These are phyloP conservation scores for Phalacrocorax pelagicus DNA, from an alignment of 2,113 vertebrate genomes.

Conservation along the genomic window DNA sequence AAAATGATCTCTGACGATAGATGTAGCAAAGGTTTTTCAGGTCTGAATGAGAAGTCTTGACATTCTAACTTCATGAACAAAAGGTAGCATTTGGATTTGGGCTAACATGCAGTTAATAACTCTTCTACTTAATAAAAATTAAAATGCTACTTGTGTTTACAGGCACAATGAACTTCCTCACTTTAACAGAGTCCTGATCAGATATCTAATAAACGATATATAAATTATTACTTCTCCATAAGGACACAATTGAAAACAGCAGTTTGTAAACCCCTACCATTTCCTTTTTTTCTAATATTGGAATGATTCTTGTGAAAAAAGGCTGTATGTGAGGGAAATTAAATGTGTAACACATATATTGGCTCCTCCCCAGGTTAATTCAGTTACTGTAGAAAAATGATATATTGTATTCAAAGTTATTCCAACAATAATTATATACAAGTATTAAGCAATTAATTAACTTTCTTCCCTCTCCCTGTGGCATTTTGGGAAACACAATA, in stretches of 20 bases:
- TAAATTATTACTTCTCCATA: neutral
- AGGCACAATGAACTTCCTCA: neutral
- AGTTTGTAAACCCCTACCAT: neutral
- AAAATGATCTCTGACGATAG: neutral
- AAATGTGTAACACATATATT: neutral
- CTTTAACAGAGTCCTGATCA: neutral
- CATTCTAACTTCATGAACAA: neutral
- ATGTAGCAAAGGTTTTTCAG: neutral
- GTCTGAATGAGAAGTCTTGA: neutral
- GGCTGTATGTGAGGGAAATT: neutral
- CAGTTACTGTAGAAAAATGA: neutral
- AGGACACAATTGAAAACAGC: neutral
- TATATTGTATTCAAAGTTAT: neutral
- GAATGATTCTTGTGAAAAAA: neutral
- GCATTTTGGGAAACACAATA: neutral
- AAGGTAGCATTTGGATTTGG: neutral
- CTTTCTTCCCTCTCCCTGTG: neutral
- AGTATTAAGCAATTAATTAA: neutral
- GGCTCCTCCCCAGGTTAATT: neutral
- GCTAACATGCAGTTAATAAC: neutral
- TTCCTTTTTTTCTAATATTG: neutral
- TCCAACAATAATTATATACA: neutral
- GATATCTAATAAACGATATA: neutral
- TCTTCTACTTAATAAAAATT: neutral
- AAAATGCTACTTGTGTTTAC: neutral